Percentiles rank a stretch among this genome's conserved stretches.
Evolutionary conservation across 2,113 vertebrate genomes (phyloP).

Genomic region (Dasyprocta punctata): DNA sequence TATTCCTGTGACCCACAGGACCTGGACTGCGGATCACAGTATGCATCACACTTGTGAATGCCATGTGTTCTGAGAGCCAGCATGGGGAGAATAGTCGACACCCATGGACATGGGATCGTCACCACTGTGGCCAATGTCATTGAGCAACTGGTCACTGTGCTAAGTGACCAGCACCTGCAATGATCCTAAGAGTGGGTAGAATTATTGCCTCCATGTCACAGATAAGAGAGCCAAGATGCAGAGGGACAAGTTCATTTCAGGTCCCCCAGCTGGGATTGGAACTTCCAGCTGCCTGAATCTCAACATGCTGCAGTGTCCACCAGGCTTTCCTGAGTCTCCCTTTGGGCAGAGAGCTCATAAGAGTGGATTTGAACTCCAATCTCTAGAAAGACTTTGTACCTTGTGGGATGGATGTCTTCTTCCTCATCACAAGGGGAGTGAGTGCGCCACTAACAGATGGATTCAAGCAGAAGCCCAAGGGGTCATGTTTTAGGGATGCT

Average conservation of each 20-base stretch:
- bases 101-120: accelerated
- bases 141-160: not conserved
- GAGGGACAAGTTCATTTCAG: not conserved
- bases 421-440: not conserved
- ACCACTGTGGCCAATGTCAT: accelerated
- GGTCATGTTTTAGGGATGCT: not conserved
- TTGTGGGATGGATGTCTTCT: not conserved
- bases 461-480: not conserved
- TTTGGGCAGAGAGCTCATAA: not conserved
- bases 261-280: accelerated
- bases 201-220: not conserved
- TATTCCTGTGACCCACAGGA: not conserved
- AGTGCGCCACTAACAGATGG: not conserved
- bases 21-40: not conserved
- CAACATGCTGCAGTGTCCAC: accelerated
- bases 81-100: not conserved
- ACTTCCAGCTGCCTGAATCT: accelerated
- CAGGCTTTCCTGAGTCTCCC: not conserved
- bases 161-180: not conserved
- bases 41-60: accelerated
- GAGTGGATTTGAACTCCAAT: not conserved
- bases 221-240: not conserved
- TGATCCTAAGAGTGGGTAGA: accelerated
- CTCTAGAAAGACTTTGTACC: not conserved
- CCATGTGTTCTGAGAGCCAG: not conserved